Conservation (phyloP, 2,113 vertebrate species). For the Coreoperca whiteheadi region DNA sequence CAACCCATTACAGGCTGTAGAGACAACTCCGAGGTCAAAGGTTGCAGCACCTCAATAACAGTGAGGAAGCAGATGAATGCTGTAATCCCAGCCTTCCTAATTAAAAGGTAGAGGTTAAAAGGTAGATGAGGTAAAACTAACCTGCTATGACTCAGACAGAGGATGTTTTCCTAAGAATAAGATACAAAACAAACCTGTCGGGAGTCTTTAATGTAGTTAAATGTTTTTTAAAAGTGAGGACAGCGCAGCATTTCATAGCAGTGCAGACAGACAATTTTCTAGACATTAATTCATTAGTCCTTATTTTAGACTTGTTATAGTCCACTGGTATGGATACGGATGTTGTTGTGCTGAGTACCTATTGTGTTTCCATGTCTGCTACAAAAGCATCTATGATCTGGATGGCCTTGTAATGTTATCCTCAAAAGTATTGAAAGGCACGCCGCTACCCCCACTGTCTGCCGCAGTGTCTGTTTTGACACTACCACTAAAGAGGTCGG, state of each 20-base stretch:
- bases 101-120: slow-evolving; percentile 77
- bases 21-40: slow-evolving; percentile 72
- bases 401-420: not conserved
- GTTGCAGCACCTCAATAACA: slow-evolving; percentile 61
- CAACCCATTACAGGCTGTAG: slow-evolving; percentile 68
- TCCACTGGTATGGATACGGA: not conserved
- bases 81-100: slow-evolving; percentile 68
- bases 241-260: not conserved
- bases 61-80: slow-evolving; percentile 65
- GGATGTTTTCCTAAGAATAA: slow-evolving; percentile 75
- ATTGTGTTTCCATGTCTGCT: not conserved
- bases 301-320: slow-evolving; percentile 1
- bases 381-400: not conserved
- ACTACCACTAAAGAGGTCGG: not conserved
- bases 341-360: not conserved
- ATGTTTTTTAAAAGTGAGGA: slow-evolving; percentile 45
- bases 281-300: not conserved
- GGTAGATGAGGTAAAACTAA: slow-evolving; percentile 74
- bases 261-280: not conserved
- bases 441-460: not conserved
- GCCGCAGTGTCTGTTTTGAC: not conserved
- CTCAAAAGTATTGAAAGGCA: not conserved
- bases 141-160: slow-evolving; percentile 76
- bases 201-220: slow-evolving; percentile 50
- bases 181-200: slow-evolving; percentile 70